Conservation (phyloP, 2,888 invertebrate species). For the Subacronicta megacephala region DNA sequence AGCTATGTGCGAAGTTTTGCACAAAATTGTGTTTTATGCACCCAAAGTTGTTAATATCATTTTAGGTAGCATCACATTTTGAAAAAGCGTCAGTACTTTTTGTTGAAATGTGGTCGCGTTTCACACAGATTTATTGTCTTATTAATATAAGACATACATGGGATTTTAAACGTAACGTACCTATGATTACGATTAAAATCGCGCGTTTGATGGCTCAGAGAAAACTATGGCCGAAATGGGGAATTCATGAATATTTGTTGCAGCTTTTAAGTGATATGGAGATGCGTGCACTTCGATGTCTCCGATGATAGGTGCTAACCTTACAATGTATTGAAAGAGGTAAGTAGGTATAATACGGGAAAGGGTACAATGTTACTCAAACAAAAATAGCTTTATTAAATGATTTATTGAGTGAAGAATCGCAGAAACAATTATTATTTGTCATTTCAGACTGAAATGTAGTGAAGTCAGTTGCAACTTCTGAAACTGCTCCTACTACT, state of each 20-base stretch:
- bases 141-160: conserved; percentile 4
- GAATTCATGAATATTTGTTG: conserved; percentile 89
- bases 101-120: neutral
- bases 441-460: conserved; percentile 15
- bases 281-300: conserved; percentile 76
- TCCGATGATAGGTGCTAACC: conserved; percentile 76
- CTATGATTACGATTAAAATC: conserved; percentile 1
- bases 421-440: conserved; percentile 1
- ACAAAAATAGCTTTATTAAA: conserved; percentile 30
- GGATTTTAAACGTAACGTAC: conserved; percentile 11
- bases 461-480: conserved; percentile 1
- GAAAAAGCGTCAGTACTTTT: conserved; percentile 10
- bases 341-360: conserved; percentile 81
- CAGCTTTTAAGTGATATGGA: conserved; percentile 86
- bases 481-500: neutral
- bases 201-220: conserved; percentile 63
- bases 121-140: neutral
- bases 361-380: conserved; percentile 45
- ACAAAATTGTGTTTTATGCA: conserved; percentile 14
- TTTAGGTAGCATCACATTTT: too few species aligned
- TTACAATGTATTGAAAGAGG: conserved; percentile 71
- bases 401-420: conserved; percentile 15
- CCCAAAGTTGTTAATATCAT: too few species aligned
- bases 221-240: conserved; percentile 80
- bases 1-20: conserved; percentile 51